Conservation (phyloP, 64 coral and sea anemone genomes). For the Stichodactyla mertensii region DNA sequence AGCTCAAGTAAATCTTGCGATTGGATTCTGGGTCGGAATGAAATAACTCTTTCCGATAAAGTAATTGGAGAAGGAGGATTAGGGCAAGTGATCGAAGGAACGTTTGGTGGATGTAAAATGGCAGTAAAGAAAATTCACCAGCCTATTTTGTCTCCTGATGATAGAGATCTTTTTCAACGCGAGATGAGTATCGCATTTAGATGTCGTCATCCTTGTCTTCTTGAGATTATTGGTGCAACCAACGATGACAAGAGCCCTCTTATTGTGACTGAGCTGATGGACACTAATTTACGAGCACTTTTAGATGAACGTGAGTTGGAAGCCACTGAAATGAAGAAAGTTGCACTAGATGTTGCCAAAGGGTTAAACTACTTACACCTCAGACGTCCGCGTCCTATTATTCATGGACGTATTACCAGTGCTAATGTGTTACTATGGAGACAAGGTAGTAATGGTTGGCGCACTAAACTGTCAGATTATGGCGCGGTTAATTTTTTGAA, state of each 20-base stretch:
- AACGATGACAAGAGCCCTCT: conserved; percentile 14
- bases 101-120: conserved; percentile 24
- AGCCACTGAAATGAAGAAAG: not conserved
- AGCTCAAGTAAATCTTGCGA: not conserved
- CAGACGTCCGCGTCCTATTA: conserved; percentile 2
- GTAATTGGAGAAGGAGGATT: conserved; percentile 23
- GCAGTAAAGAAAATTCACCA: conserved; percentile 47
- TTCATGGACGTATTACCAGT: conserved; percentile 44
- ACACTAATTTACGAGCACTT: conserved; percentile 13
- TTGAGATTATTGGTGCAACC: conserved; percentile 36
- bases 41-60: conserved; percentile 20
- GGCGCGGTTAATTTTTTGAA: conserved; percentile 9
- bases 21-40: conserved; percentile 5
- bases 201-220: conserved; percentile 54
- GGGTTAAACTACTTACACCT: conserved; percentile 31
- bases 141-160: conserved; percentile 19
- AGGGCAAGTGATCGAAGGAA: conserved; percentile 12
- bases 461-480: conserved; percentile 46
- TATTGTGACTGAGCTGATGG: conserved; percentile 23
- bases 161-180: conserved; percentile 23
- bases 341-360: conserved; percentile 30
- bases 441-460: conserved; percentile 1
- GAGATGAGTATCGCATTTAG: conserved; percentile 47
- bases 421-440: conserved; percentile 37
- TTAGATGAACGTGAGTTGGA: not conserved